Base-by-base conservation (phyloP, 2,797 vertebrate species). In the Ataeniobius toweri region DNA sequence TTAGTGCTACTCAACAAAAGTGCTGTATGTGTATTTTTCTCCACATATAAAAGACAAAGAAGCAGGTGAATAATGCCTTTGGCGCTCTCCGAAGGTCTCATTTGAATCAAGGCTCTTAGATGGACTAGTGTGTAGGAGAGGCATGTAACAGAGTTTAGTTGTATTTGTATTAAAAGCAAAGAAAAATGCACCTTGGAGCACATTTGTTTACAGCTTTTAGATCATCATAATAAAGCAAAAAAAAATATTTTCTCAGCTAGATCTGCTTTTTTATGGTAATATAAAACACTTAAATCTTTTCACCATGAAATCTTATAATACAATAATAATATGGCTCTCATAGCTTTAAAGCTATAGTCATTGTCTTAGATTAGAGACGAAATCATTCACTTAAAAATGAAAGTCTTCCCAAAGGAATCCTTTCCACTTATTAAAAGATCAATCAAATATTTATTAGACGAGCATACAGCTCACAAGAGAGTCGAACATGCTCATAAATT, bases 401-500 rank as follows among this genome's bases (percentile, higher is more conserved):
- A 71, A 8, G 67, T 80, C 72, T 78, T 81, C 73, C 80, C 80
- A 83, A 75, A 82, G 86, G 77, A 71, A 58, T 79, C 80, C 83
- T 86, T 86, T 84, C 90, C 83, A 81, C 87, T 91, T 90, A 89
- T 92, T 91, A 86, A 92, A 84, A 72, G 81, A 91, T 91, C 71
- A 73, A 86, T 94, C 84, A 90, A 91, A 90, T 89, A 90, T 93
- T 92, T 86, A 90, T 88, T 76, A 73, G 79, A 90, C 84, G 83
- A 79, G 75, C 46, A 2, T 14, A 0, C 39, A 48, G 83, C 71
- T 86, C 88, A 79, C 75, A 63, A 71, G 84, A 83, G 84, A 84
- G 65, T 76, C 14, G 6, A 73, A 86, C 83, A 26, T 44, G 78
- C 74, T 82, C 83, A 80, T 81, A 51, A 22, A 87, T 89, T 80